Conservation (phyloP, 2,113 vertebrate species). For the Peromyscus maniculatus region DNA sequence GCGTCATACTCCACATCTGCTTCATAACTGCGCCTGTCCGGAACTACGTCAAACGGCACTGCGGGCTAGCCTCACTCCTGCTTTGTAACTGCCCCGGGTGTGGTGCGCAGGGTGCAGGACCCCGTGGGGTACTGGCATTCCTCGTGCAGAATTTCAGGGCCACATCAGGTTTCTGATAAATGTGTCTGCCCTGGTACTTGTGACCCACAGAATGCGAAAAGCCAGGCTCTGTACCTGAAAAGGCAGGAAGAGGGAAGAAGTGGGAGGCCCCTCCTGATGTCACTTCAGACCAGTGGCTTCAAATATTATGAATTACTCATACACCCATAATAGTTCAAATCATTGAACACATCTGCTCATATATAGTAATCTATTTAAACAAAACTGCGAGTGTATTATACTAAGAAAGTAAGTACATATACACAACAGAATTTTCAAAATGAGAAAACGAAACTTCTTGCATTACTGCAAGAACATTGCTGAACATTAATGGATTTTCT, state of each 20-base stretch:
- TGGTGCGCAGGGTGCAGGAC: background rate
- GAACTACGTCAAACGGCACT: background rate
- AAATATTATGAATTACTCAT: background rate
- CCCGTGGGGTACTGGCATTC: background rate
- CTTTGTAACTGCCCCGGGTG: background rate
- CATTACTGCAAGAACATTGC: background rate
- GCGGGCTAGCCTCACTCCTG: background rate
- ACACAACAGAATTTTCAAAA: background rate
- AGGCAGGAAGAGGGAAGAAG: background rate
- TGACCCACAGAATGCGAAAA: background rate
- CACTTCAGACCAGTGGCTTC: background rate
- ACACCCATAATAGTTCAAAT: background rate
- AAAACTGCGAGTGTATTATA: background rate
- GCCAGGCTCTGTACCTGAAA: background rate
- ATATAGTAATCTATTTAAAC: background rate
- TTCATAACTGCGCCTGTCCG: background rate
- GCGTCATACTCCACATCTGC: background rate
- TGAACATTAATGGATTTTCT: background rate
- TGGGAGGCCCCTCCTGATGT: background rate
- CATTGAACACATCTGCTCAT: background rate
- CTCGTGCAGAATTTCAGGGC: background rate
- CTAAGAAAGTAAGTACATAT: background rate
- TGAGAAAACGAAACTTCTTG: background rate
- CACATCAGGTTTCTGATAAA: background rate
- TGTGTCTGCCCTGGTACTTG: background rate